Evolutionary conservation across 2,888 invertebrate species (phyloP).

Genomic region (Aleiodes alternator): DNA sequence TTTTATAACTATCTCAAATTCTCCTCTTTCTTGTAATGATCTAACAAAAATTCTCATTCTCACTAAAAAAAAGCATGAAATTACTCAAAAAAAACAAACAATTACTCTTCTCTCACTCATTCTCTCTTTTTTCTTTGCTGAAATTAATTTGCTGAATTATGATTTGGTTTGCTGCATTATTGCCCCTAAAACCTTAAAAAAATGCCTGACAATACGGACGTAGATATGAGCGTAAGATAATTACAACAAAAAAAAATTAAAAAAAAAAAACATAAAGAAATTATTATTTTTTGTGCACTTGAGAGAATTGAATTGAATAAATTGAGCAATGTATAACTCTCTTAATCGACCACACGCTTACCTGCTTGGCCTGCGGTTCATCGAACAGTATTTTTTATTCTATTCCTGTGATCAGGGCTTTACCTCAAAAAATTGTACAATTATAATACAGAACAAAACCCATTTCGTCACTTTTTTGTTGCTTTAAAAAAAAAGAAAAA

Average conservation of each 20-base stretch:
- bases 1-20: too few species aligned
- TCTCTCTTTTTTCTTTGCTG: conserved; percentile 48
- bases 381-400: conserved; percentile 54
- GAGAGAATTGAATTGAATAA: conserved; percentile 34
- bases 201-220: conserved; percentile 58
- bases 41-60: too few species aligned
- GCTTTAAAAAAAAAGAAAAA: too few species aligned
- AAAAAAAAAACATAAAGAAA: conserved; percentile 15
- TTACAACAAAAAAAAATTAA: conserved; percentile 38
- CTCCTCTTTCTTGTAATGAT: too few species aligned
- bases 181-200: conserved; percentile 55
- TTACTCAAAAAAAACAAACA: not conserved
- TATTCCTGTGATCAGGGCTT: conserved; percentile 10
- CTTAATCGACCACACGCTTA: conserved; percentile 68
- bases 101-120: not conserved
- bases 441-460: too few species aligned
- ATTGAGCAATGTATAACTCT: conserved; percentile 53
- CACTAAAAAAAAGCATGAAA: conserved; percentile 17
- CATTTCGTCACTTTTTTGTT: too few species aligned
- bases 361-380: conserved; percentile 69
- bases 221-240: conserved; percentile 52
- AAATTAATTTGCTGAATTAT: conserved; percentile 50
- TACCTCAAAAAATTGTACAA: not conserved
- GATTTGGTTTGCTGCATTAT: conserved; percentile 62
- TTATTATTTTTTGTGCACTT: conserved; percentile 42